Base-by-base conservation (phyloP, 1,140 invertebrate species). In the Zaprionus ornatus region DNA sequence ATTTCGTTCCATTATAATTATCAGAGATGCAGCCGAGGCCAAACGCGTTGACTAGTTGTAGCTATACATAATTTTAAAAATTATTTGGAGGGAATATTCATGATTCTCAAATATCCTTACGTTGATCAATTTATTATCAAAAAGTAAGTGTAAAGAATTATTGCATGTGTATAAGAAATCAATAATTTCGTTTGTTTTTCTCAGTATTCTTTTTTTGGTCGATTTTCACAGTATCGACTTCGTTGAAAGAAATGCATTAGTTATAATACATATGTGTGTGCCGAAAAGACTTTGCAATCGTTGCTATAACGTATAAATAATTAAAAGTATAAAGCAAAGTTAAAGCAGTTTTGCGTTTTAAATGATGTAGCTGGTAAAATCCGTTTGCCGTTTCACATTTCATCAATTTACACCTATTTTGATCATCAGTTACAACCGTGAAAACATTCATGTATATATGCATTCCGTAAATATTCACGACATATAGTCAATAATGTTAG, bases 41-140 rank as follows among this genome's bases (percentile, higher is more conserved):
- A 67, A 73, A 79, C 69, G 25, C 56, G 45, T 80, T 84, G 77
- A 78, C 77, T 63, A 60, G 64, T 81, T 74, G 40, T 78, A 79
- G 78, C 85, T 76, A 85, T 88, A 81, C 74, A 80, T 90, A 90
- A 90, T 91, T 88, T 91, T 82, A 77, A 86, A 90, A 91, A 90
- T 91, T 91, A 91, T 91, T 90, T 91, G 90, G 90, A 91, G 90
- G 90, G 90, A 91, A 91, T 91, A 91, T 91, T 91, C 85, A 91
- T 91, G 90, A 91, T 91, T 91, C 64, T 77, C 62, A 83, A 87
- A 85, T 82, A 90, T 85, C 70, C 70, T 85, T 77, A 74, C 76
- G 48, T 80, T 77, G 73, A 79, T 79, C 63, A 62, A 50, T 82
- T 80, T 77, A 19, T 66, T 74, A 87, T 82, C 55, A 64, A 86